phyloP scores from a whole-genome alignment of 2,888 invertebrate species.

The Dusona sp. region DNA sequence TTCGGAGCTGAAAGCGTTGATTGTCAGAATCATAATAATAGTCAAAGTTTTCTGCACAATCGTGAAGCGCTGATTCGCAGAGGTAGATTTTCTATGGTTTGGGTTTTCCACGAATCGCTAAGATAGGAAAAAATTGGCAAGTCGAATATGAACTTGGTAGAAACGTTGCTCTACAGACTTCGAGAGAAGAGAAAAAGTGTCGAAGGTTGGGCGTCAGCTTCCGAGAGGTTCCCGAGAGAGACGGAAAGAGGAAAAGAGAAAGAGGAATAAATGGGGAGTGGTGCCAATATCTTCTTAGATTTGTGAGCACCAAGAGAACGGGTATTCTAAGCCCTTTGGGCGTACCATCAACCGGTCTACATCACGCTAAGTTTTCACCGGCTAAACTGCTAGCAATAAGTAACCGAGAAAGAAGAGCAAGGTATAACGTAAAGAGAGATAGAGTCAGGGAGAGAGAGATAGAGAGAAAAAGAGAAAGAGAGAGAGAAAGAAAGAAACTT shows the following conservation, averaged over 20 bases:
- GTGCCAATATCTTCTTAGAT: conserved; percentile 78
- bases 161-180: conserved; percentile 20
- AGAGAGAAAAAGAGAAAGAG: conserved; percentile 50
- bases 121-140: conserved; percentile 41
- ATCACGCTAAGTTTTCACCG: conserved; percentile 75
- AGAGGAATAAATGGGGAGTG: conserved; percentile 55
- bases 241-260: conserved; percentile 32
- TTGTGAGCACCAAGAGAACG: conserved; percentile 75
- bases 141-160: conserved; percentile 47
- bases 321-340: conserved; percentile 64
- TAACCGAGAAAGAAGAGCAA: conserved; percentile 69
- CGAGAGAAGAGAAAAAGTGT: conserved; percentile 53
- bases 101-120: conserved; percentile 7
- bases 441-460: not conserved
- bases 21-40: conserved; percentile 77
- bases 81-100: not conserved
- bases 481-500: conserved; percentile 64
- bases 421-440: not conserved
- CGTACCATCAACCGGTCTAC: conserved; percentile 68
- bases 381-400: conserved; percentile 75
- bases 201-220: conserved; percentile 46
- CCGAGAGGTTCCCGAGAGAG: conserved; percentile 45
- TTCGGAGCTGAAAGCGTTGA: conserved; percentile 67
- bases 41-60: conserved; percentile 71
- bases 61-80: not conserved